phyloP scores from a whole-genome alignment of 1,140 invertebrate genomes.

The Papilio xuthus region DNA sequence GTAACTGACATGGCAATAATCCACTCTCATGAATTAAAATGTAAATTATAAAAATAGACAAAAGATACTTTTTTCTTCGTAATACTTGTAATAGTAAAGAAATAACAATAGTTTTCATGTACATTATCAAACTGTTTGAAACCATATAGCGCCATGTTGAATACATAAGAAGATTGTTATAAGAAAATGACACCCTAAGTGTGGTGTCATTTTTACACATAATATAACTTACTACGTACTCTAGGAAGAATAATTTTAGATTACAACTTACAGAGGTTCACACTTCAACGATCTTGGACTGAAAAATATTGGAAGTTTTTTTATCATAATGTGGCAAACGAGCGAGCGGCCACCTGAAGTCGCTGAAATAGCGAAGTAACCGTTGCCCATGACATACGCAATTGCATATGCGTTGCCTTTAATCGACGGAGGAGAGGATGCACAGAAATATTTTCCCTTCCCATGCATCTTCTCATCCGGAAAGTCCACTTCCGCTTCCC shows the following conservation, averaged over 20 bases:
- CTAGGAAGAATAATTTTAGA: not conserved
- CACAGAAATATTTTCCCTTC: too few species aligned
- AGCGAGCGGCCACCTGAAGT: too few species aligned
- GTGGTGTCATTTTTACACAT: not conserved
- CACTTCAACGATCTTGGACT: not conserved
- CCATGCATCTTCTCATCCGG: too few species aligned
- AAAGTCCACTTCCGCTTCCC: too few species aligned
- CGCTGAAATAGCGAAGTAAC: too few species aligned
- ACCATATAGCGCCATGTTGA: not conserved
- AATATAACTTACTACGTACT: not conserved
- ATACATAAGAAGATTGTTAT: conserved; percentile 9
- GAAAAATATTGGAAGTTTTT: too few species aligned
- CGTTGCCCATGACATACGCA: too few species aligned
- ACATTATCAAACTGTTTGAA: not conserved
- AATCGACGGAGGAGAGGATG: too few species aligned
- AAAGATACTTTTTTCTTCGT: too few species aligned
- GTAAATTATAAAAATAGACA: not conserved
- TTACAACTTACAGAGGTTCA: too few species aligned
- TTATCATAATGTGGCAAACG: too few species aligned
- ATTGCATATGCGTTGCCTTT: too few species aligned
- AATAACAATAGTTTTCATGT: not conserved
- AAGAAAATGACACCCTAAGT: not conserved
- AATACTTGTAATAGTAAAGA: not conserved
- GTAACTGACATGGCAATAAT: not conserved
- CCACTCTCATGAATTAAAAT: not conserved